Percentiles rank a stretch among this genome's conserved stretches.
Conservation (phyloP, 2,113 vertebrate species). For the Gymnogyps californianus region DNA sequence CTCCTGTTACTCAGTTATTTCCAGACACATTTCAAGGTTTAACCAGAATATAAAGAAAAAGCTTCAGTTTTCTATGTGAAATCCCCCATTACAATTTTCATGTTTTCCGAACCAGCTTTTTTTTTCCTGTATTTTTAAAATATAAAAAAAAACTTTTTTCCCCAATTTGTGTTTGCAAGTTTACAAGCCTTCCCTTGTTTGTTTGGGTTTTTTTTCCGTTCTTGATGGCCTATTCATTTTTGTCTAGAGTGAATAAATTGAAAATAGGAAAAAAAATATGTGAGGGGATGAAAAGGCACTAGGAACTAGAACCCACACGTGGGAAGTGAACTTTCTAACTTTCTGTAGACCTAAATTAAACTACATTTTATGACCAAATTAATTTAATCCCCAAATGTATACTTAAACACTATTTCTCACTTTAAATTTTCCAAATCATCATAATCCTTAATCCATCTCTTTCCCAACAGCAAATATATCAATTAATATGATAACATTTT, state of each 20-base stretch:
- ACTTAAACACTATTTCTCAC: not conserved
- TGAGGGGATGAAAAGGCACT: not conserved
- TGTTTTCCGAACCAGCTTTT: fast-evolving
- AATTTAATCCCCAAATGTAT: not conserved
- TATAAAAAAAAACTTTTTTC: not conserved
- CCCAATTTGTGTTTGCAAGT: not conserved
- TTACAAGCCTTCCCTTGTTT: not conserved
- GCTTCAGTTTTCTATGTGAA: not conserved
- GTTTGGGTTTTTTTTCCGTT: fast-evolving
- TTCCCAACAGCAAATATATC: not conserved
- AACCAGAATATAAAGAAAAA: not conserved
- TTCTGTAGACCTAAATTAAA: not conserved
- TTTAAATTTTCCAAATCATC: not conserved
- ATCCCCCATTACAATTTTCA: fast-evolving
- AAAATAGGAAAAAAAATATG: not conserved
- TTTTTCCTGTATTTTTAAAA: fast-evolving
- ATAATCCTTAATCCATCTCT: not conserved
- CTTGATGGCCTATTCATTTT: not conserved
- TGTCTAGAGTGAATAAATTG: not conserved
- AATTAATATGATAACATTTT: not conserved
- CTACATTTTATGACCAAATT: not conserved
- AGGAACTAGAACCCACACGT: fast-evolving
- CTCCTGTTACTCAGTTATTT: not conserved
- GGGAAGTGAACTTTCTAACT: not conserved
- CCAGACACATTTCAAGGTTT: not conserved